A percentile compares a stretch with the other conserved stretches of the same genome.
phyloP scores from a whole-genome alignment of 1,140 invertebrate species.

The Drosophila paulistorum region DNA sequence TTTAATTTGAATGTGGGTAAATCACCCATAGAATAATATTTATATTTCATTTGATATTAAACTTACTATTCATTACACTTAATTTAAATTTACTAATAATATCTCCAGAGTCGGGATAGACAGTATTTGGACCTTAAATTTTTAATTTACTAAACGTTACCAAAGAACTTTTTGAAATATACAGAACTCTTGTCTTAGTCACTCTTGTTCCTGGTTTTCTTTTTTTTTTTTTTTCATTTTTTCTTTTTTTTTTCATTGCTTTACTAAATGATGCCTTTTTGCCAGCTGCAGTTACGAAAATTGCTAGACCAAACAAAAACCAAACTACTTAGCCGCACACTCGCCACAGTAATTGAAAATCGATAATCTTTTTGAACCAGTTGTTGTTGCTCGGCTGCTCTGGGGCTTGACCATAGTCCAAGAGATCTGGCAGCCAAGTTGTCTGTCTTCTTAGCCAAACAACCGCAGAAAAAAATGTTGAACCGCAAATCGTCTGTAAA shows the following conservation, averaged over 20 bases:
- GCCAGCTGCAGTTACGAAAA: conserved; percentile 70
- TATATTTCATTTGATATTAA: no score
- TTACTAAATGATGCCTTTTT: conserved; percentile 52
- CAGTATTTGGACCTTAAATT: no score
- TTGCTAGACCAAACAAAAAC: conserved; percentile 81
- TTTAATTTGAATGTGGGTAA: no score
- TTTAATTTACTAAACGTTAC: background rate
- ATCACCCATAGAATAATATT: no score
- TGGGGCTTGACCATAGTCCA: conserved; percentile 25
- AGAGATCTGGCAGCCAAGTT: conserved; percentile 55
- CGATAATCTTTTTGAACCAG: conserved; percentile 81
- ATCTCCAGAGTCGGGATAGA: no score
- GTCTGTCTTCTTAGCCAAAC: conserved; percentile 41
- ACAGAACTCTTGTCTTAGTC: background rate
- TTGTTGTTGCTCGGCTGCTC: conserved; percentile 49
- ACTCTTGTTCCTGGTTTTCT: background rate
- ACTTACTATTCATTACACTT: no score
- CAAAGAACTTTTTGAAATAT: background rate
- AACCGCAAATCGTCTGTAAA: conserved; percentile 79
- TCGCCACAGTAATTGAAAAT: conserved; percentile 79
- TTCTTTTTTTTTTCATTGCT: conserved; percentile 5
- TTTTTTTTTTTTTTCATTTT: background rate
- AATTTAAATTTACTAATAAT: no score
- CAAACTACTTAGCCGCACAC: conserved; percentile 80
- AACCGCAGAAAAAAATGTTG: conserved; percentile 31